Base-by-base conservation (phyloP, 2,113 vertebrate species). In the Lampris megalopsis region DNA sequence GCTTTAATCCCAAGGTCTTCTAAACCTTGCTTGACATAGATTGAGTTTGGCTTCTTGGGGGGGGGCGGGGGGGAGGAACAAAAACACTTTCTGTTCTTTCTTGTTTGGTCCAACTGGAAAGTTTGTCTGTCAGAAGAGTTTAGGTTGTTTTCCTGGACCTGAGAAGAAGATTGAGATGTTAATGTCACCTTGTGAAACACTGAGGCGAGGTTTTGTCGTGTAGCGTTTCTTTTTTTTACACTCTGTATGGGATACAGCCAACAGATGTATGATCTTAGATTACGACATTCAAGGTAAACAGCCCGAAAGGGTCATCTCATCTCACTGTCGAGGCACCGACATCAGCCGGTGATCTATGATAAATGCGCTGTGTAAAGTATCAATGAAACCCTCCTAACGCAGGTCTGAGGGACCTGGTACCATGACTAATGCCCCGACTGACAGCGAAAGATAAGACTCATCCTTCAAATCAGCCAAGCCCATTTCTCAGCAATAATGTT, bases 1-100 rank as follows among this genome's bases (percentile, higher is more conserved):
- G 95, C 96, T 97, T 97, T 97, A 97, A 98, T 97, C 97, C 96
- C 96, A 97, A 96, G 97, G 96, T 98, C 97, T 97, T 97, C 97
- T 97, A 97, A 97, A 92, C 95, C 96, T 95, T 97, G 96, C 97
- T 97, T 98, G 97, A 98, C 96, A 96, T 97, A 97, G 97, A 97
- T 97, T 96, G 97, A 97, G 96, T 96, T 97, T 98, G 97, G 96
- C 97, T 97, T 97, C 96, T 97, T 88, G 88, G 81, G 63, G 72
- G 69, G 57, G 54, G 68, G 82, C 83, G 91, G 87, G 88, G 86
- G 86, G 88, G 88, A 89, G 86, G 84, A 87, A 87, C 95, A 95
- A 95, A 92, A 94, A 92, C 88, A 80, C 83, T 90, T 88, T 88
- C 80, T 47, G 71, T 84, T 92, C 94, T 90, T 92, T 95, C 93